These are phyloP conservation scores for Unio pictorum DNA, from an alignment of 2,888 invertebrate species.

Conservation along the genomic window DNA sequence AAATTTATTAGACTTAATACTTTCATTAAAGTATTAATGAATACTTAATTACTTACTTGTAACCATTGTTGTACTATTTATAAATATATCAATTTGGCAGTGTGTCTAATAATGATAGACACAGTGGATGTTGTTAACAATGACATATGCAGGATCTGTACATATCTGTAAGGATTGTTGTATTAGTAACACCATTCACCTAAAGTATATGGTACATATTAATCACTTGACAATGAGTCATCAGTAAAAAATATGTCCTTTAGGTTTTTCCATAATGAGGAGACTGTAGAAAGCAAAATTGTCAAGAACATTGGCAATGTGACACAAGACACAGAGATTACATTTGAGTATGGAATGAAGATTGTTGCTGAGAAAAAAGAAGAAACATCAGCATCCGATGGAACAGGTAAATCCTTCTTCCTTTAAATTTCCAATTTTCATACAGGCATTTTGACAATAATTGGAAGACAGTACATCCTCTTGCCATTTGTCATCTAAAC, in stretches of 20 bases:
- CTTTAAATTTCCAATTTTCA: not conserved
- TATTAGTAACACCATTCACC: not conserved
- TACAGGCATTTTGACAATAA: not conserved
- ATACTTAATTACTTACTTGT: no score
- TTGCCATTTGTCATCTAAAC: no score
- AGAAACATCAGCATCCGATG: not conserved
- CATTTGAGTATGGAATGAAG: conserved; percentile 64
- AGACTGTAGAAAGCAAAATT: conserved; percentile 46
- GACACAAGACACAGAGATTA: conserved; percentile 58
- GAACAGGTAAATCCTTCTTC: not conserved
- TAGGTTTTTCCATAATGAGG: conserved; percentile 60
- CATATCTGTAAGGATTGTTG: no score
- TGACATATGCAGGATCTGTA: no score
- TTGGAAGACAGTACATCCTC: no score
- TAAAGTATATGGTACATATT: not conserved
- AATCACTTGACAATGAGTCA: not conserved
- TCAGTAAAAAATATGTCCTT: conserved; percentile 1
- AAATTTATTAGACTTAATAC: no score
- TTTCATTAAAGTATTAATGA: no score
- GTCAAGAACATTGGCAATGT: conserved; percentile 61
- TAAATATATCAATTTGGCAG: no score
- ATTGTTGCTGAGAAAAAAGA: not conserved
- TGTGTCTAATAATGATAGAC: no score
- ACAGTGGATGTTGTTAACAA: no score
- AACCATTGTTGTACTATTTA: no score